phyloP scores from a whole-genome alignment of 2,113 vertebrate species.

The human region DNA sequence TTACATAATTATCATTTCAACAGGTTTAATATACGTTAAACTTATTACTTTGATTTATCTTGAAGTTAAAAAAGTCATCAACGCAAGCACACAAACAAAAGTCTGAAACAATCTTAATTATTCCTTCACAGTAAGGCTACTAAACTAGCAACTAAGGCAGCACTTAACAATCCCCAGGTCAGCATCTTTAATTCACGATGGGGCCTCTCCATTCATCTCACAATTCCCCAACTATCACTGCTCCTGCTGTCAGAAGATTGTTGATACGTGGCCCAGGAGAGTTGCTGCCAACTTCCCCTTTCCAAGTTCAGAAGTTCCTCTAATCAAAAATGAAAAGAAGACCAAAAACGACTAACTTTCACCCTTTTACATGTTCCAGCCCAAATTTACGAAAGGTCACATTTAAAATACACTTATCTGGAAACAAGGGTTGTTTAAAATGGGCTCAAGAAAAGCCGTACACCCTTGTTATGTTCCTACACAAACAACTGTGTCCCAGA shows the following conservation, averaged over 20 bases:
- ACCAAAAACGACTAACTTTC: background rate
- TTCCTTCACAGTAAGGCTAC: slow-evolving; percentile 9
- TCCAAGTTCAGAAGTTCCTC: slow-evolving; percentile 9
- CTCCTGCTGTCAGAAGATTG: background rate
- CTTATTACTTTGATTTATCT: slow-evolving; percentile 55
- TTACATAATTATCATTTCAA: slow-evolving; percentile 31
- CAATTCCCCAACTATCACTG: background rate
- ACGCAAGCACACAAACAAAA: slow-evolving; percentile 43
- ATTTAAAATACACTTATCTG: background rate
- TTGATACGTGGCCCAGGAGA: fast-evolving
- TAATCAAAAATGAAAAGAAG: background rate
- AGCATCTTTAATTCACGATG: background rate
- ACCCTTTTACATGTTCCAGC: slow-evolving; percentile 32
- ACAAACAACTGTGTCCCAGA: background rate
- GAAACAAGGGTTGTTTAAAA: slow-evolving; percentile 27
- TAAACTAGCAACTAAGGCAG: background rate
- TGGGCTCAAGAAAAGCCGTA: slow-evolving; percentile 18
- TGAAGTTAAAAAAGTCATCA: slow-evolving; percentile 60
- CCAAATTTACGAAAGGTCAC: slow-evolving; percentile 31
- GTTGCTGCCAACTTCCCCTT: background rate
- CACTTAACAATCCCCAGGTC: background rate
- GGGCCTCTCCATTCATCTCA: background rate
- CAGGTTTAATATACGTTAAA: slow-evolving; percentile 57
- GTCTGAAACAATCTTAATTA: background rate
- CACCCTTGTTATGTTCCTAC: background rate